Base-by-base conservation (phyloP, 1,140 invertebrate species). In the Nephila pilipes region DNA sequence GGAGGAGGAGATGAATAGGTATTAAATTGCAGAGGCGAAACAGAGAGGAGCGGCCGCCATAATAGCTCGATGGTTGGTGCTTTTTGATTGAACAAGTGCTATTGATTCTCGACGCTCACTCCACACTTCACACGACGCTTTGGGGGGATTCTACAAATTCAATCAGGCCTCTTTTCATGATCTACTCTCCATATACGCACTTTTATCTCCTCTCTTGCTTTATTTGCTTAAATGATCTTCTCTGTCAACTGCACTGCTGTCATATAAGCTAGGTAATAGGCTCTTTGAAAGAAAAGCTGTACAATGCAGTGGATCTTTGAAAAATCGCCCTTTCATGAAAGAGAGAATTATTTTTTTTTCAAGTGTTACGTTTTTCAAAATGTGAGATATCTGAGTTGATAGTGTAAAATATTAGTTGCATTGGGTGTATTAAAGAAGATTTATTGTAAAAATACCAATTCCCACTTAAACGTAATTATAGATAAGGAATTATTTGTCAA, bases 31-130 rank as follows among this genome's bases (percentile, higher is more conserved):
- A 75, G 81, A 92, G 90, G 81, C 58, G 89, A 91, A 75, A 75
- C 80, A 63, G 60, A 85, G 81, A 69, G 90, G 90, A 85, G 90
- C 22, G 90, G 80, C 80, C 81, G 90, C 81, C 88, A 81, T 90
- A 90, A 90, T 90, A 75, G 88, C 88, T 85, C 60, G 81, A 92
- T 81, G 81, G 80, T 92, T 55, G 90, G 90, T 81, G 91, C 91
- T 93, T 93, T 93, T 93, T 93, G 91, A 93, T 93, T 87, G 91
- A 93, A 93, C 91, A 93, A 93, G 91, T 93, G 91, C 91, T 87
- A 93, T 93, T 87, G 91, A 93, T 93, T 93, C 90, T 29, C 60
- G 57, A 25, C 46, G 38, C 54, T 54, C 60, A 57, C 81, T 91
- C 38, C 57, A 55, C 90, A 36, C 88, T 81, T 36, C 80, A 92